Base-by-base conservation (phyloP, 2,888 invertebrate genomes). In the Caprella mutica region DNA sequence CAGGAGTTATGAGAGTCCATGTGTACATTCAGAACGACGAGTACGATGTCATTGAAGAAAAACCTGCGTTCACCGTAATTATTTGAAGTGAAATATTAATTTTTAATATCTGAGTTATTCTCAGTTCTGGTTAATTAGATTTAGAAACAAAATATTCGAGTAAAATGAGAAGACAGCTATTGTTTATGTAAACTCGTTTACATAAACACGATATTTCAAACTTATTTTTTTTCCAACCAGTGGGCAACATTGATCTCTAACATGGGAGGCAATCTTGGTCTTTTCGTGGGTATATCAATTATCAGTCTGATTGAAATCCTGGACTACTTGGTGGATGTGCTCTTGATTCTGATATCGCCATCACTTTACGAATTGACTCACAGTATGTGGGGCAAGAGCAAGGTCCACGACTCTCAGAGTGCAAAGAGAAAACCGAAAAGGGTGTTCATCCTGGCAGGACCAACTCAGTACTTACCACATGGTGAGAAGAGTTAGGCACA, bases 391-490 rank as follows among this genome's bases (percentile, higher is more conserved):
- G 14, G 14, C 44, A 21, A 27, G 2, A 17, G n/a, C 44, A 9
- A 5, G 17, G 26, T 26, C 26, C 26, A 26, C 24, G n/a, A 24
- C 14, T 27, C 24, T 5, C 26, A 44, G 14, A 44, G 26, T 24
- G 8, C 24, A 12, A 17, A 44, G 14, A 14, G n/a, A n/a, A 17
- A 44, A n/a, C 48, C 48, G 12, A 48, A 23, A 30, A 48, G 30
- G 30, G 30, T 48, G 29, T 29, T 48, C 48, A 27, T 48, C 30
- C 19, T 48, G 30, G 48, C 48, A 1, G 48, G 48, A 4, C 48
- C 48, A 19, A 27, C 48, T 1, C 19, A 48, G 4, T 30, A 21
- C 17, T 30, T 48, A 21, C 48, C 48, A 12, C 48, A 48, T 8
- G 48, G 48, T 48, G 14, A 30, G 48, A 17, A 14, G 8, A 19